Base-by-base conservation (phyloP, 2,113 vertebrate species). In the Gracilinanus agilis region DNA sequence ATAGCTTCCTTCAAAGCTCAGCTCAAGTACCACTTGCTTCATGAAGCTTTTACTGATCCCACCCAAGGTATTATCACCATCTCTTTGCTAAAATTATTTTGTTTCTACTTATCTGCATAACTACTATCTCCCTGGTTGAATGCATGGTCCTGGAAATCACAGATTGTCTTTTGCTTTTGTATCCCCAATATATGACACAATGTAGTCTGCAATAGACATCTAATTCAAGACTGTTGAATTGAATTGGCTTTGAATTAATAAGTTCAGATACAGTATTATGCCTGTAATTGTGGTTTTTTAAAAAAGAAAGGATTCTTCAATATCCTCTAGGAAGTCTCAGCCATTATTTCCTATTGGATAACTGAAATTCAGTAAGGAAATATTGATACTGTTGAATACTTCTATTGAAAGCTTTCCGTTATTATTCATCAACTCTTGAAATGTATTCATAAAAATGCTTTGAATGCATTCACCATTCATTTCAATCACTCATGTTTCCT, bases 351-450 rank as follows among this genome's bases (percentile, higher is more conserved):
- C 25, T 11, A 61, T n/a, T 16, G 27, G 19, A 58, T 21, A 88
- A 56, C 53, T 90, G 3, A 11, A 89, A 89, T 91, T 92, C 91
- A 92, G 94, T 24, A 89, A 83, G 49, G 29, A 24, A 96, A 54
- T 58, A 44, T 55, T 13, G 0, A 16, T 16, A 3, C 94, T 44
- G 3, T 6, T 56, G 24, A 93, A 90, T 83, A 88, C 53, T 83
- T 90, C 27, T 94, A 94, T 75, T 23, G 9, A 92, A 90, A 29
- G 4, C 24, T 61, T 92, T 94, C 55, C 2, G 54, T 53, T 55
- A 24, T 21, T 7, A 58, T 53, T 91, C 75, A 49, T 61, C 10
- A 93, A 56, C 16, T 56, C 6, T 54, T 16, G 53, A 88, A 89
- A 89, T 75, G 6, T 89, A 49, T 89, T 89, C 88, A 49, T 13